Base-by-base conservation (phyloP, 30 jellyfish, hydroid and myxozoan species). In the Hydractinia echinata region DNA sequence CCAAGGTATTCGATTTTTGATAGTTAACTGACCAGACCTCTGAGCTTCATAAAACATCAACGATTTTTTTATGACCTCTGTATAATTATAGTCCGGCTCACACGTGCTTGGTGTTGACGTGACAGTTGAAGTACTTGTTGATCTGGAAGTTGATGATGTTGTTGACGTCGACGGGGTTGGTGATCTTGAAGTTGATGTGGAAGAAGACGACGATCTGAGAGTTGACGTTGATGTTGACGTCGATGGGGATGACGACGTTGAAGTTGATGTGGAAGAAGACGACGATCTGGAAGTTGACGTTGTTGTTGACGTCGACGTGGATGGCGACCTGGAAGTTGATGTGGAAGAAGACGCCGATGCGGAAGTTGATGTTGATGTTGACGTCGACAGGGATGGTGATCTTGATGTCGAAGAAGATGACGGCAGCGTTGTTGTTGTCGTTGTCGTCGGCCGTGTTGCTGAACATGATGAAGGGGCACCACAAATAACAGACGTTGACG, bases 21-120 rank as follows among this genome's bases (percentile, higher is more conserved):
- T 61, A 9, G 96, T 89, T n/a, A 89, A 87, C 62, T 78, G 80
- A 16, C 96, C 96, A 4, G 96, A 89, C 73, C 96, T 68, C 64
- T 89, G 96, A 8, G 96, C 96, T 76, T 89, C 91, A 77, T 89
- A 89, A 56, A 89, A 89, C 48, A 83, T 72, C 19, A 83, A 60
- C 6, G 96, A 89, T 20, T 76, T 73, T 15, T 73, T 18, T 73
- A 89, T 56, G 55, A 84, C 96, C 48, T 79, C 68, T 15, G 55
- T 52, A 86, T 88, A 88, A 61, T 83, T 83, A 64, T 76, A 77
- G 15, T 67, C 52, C 16, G 92, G 76, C 3, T 44, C 39, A 51
- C 94, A 85, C 13, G 83, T 51, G 5, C 84, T 55, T 0, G 56
- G 44, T 11, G 79, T 20, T 5, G 94, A 77, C 15, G 94, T 49